Evolutionary conservation across 1,140 invertebrate genomes (phyloP), one percentile per base, ranked within the genome.

Genomic region (Zaprionus capensis): DNA sequence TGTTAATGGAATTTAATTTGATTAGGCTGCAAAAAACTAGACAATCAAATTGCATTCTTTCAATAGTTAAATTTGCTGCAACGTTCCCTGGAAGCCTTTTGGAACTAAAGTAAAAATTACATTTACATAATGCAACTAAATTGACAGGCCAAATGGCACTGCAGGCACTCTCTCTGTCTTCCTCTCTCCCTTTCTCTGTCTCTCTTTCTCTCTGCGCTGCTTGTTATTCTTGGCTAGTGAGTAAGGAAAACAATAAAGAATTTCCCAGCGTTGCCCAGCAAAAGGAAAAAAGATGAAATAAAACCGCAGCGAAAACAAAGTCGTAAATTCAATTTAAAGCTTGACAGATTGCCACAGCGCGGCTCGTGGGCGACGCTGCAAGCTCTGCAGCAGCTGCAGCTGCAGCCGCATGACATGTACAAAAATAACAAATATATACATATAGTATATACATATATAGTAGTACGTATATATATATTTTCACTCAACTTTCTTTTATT

Each of bases 291-390:
- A 79, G 67, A 88, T 81, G 78, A 90, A 88, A 90, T 81, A 84
- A 88, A 88, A 71, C 78, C 84, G 79, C 85, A 79, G 84, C 85
- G 84, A 88, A 88, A 88, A 88, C 84, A 88, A 88, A 88, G 84
- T 83, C 87, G 87, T 91, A 91, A 91, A 91, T 91, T 91, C 82
- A 91, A 91, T 91, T 91, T 91, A 91, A 91, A 91, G 87, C 87
- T 87, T 91, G 87, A 91, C 87, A 91, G 87, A 91, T 91, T 91
- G 87, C 87, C 78, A 91, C 69, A 81, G 53, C 74, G 85, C 75
- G 75, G 81, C 72, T 63, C 22, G 28, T 36, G 57, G 80, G 67
- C 51, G 67, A 44, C 17, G 41, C 41, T 46, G 41, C 41, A 46
- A 9, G 41, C n/a, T 7, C 7, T 11, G 41, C n/a, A 11, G 61